Percentiles rank a stretch among this genome's conserved stretches.
Evolutionary conservation across 2,888 invertebrate species (phyloP).

Genomic region (Resseliella maxima): DNA sequence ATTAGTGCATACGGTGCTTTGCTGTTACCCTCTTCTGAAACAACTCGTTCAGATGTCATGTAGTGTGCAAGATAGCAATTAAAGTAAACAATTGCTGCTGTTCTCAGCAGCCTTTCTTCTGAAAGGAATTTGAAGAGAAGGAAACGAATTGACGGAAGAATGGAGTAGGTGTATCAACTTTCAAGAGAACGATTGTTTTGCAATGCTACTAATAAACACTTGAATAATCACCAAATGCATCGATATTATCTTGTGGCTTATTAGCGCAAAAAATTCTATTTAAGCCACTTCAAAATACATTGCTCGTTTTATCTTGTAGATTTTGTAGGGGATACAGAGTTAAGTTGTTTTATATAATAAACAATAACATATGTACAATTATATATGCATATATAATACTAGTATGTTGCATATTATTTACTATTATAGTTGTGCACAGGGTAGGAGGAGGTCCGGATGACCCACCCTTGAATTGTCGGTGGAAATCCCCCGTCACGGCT

Average conservation of each 20-base stretch:
- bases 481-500: no score
- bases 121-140: background rate
- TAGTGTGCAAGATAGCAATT: background rate
- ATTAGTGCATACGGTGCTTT: constrained; percentile 15
- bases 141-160: background rate
- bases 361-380: no score
- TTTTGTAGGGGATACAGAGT: no score
- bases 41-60: background rate
- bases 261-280: background rate
- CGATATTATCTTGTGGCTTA: background rate
- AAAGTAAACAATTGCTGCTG: background rate
- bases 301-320: background rate
- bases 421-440: no score
- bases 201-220: background rate
- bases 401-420: no score
- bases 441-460: no score
- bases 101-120: no score
- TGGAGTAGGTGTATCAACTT: background rate
- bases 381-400: no score
- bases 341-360: no score
- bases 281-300: background rate
- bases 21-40: background rate
- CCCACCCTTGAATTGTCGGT: no score
- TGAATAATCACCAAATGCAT: background rate
- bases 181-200: background rate